Evolutionary conservation across 2,888 invertebrate species (phyloP), one percentile per base, ranked within the genome.

Genomic region (Lasioglossum leucozonium): DNA sequence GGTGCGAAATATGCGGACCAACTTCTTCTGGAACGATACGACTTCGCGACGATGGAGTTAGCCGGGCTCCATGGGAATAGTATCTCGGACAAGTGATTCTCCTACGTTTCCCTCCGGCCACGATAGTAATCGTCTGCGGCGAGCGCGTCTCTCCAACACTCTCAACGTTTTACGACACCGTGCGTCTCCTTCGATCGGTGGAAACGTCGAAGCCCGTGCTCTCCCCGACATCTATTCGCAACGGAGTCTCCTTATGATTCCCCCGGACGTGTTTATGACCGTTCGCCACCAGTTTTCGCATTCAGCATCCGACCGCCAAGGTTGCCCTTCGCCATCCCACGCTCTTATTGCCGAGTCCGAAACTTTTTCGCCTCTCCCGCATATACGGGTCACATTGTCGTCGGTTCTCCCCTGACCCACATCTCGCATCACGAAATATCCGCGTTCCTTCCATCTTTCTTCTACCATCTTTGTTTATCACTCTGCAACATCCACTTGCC

Each of bases 71-170:
- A 42, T 2, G 55, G 44, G 72, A 30, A 42, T 71, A 58, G 58
- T 72, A 72, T 79, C n/a, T 67, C 51, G 30, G 51, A 74, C 76
- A 79, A 51, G 74, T 71, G 71, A 79, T 55, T 79, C 72, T 34
- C 74, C 40, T 62, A 71, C 62, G 72, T 30, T 71, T 40, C 44
- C 22, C 42, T 72, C 22, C 22, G 72, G 10, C 30, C 40, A 37
- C 34, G 77, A 72, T 72, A 81, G 72, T 77, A 72, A 72, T 77
- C 65, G 65, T 65, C 65, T 34, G 18, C 65, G 26, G 22, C 26
- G 58, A 26, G 13, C 55, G 67, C 34, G 16, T n/a, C 47, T 65
- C n/a, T 37, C 37, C 40, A 40, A 67, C 37, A 47, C 67, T 26
- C 44, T 30, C 72, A 26, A 16, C 8, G 47, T 77, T 81, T 65